Conservation (phyloP, 2,888 invertebrate genomes). For the Epirrita christyi region DNA sequence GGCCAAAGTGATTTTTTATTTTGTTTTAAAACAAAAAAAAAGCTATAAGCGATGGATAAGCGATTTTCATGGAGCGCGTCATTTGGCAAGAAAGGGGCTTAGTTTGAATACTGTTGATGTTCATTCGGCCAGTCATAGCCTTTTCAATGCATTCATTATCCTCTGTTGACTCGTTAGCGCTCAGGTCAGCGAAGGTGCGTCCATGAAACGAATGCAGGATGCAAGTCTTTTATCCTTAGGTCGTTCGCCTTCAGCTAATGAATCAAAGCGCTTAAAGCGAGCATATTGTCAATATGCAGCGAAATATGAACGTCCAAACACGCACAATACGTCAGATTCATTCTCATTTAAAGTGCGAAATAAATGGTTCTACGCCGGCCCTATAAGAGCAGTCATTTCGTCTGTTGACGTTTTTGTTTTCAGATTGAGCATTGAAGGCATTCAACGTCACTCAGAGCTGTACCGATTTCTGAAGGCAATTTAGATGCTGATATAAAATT, state of each 20-base stretch:
- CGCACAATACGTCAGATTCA: constrained; percentile 73
- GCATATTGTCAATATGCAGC: constrained; percentile 77
- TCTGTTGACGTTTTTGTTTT: constrained; percentile 54
- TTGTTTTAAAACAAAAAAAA: too few species aligned
- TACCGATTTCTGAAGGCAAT: constrained; percentile 54
- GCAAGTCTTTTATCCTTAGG: constrained; percentile 75
- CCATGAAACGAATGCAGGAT: constrained; percentile 72
- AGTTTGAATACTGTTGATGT: constrained; percentile 54
- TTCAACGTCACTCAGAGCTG: constrained; percentile 48
- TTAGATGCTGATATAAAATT: constrained; percentile 35
- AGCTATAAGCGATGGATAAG: constrained; percentile 69
- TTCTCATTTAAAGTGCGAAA: constrained; percentile 76
- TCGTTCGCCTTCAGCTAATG: constrained; percentile 79
- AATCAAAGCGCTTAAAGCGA: constrained; percentile 73
- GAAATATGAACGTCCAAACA: constrained; percentile 68
- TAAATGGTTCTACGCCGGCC: constrained; percentile 59
- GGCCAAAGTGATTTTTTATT: constrained; percentile 63
- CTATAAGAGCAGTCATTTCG: constrained; percentile 48
- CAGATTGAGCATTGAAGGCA: constrained; percentile 37
- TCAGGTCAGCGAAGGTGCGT: constrained; percentile 73
- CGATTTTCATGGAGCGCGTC: constrained; percentile 59
- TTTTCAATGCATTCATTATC: constrained; percentile 77
- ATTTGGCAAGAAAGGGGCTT: constrained; percentile 51
- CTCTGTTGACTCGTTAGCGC: constrained; percentile 74
- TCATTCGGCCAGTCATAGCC: constrained; percentile 64